Evolutionary conservation across 2,888 invertebrate species (phyloP), one percentile per base, ranked within the genome.

Genomic region (Mythimna lalbum): DNA sequence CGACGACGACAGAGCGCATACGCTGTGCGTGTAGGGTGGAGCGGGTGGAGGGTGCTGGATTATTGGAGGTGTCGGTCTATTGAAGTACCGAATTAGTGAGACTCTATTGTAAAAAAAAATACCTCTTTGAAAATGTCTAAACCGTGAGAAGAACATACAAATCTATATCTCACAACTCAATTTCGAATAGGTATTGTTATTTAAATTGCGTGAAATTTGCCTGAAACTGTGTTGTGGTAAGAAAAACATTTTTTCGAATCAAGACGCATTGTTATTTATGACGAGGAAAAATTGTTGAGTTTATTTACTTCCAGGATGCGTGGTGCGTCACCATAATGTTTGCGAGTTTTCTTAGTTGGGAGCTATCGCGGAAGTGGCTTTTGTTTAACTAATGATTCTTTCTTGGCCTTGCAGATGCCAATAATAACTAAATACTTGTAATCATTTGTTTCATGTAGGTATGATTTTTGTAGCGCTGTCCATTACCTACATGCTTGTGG

Each of bases 281-380:
- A 56, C 1, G 31, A 73, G 53, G 67, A 67, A 59, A 64, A 43
- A 33, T 60, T 47, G 49, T 52, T 53, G 57, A 67, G 33, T 62
- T 43, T 66, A 61, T 63, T 62, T 67, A 63, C 39, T 80, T 50
- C 47, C 80, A 60, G 59, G 55, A 75, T 75, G 80, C 53, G 27
- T 31, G 21, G 57, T 65, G 64, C 53, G 57, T 79, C 76, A 73
- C 19, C n/a, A 33, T 55, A 63, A 63, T 39, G 14, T 68, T 60
- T 68, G 75, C 31, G 39, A 59, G 60, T 66, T 75, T 79, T 76
- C 69, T 71, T 66, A 63, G 64, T 56, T 31, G 31, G 7, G 21
- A 55, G 27, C 59, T 73, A 62, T 79, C 64, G 47, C 80, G 80
- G 80, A 81, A 76, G 60, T 68, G 64, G 52, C 65, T 68, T 53